Evolutionary conservation across 2,113 vertebrate species (phyloP).

Genomic region (Entomyzon cyanotis): DNA sequence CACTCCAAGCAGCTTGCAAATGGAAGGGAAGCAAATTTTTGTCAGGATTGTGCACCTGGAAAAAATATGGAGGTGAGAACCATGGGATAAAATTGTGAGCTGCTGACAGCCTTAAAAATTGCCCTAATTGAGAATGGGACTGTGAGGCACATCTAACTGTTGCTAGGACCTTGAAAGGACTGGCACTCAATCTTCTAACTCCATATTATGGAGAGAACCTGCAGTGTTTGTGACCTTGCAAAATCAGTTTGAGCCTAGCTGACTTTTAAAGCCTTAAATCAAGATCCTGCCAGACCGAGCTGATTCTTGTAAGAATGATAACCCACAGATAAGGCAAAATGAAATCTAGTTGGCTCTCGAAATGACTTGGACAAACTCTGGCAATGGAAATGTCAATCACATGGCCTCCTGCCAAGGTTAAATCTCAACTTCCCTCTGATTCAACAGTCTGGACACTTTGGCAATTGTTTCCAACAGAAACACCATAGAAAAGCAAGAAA

Average conservation of each 20-base stretch:
- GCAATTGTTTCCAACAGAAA: constrained; percentile 46
- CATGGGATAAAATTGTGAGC: constrained; percentile 27
- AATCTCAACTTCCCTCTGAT: constrained; percentile 47
- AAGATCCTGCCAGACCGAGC: constrained; percentile 66
- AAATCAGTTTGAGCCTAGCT: constrained; percentile 68
- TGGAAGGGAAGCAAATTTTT: background rate
- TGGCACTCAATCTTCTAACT: constrained; percentile 53
- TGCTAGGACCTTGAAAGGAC: constrained; percentile 14
- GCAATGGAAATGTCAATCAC: constrained; percentile 74
- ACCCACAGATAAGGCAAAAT: constrained; percentile 71
- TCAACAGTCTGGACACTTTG: constrained; percentile 22
- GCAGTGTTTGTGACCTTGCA: constrained; percentile 67
- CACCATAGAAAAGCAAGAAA: constrained; percentile 12
- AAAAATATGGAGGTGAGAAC: constrained; percentile 34
- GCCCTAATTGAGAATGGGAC: constrained; percentile 45
- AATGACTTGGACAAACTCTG: constrained; percentile 62
- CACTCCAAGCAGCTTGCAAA: background rate
- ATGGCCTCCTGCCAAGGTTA: constrained; percentile 58
- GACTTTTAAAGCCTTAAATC: constrained; percentile 74
- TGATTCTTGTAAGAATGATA: constrained; percentile 73
- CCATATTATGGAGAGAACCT: constrained; percentile 55
- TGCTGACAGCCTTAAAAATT: constrained; percentile 52
- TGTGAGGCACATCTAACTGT: constrained; percentile 25
- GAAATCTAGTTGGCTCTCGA: constrained; percentile 62
- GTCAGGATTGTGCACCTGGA: background rate